Percentiles rank a stretch among this genome's conserved stretches.
These are phyloP conservation scores for Anagyrus pseudococci DNA, from an alignment of 2,888 invertebrate species.

Conservation along the genomic window DNA sequence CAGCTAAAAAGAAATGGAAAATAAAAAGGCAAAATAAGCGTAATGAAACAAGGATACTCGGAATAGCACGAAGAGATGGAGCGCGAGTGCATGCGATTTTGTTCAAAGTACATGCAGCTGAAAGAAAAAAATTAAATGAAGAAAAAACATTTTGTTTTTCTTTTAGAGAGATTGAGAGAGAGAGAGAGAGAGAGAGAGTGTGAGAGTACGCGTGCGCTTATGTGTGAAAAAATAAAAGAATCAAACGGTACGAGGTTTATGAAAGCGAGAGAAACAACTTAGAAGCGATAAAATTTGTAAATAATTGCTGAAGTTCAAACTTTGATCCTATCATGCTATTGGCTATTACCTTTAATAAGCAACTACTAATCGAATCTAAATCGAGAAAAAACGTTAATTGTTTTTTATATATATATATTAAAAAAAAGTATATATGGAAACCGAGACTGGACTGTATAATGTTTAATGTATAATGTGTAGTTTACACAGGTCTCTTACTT, in stretches of 20 bases:
- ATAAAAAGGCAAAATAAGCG: slow-evolving; percentile 14
- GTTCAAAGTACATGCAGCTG: no score
- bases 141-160: slow-evolving; percentile 33
- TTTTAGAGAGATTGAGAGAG: slow-evolving; percentile 27
- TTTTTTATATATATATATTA: slow-evolving; percentile 53
- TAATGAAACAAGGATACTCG: slow-evolving; percentile 13
- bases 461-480: slow-evolving; percentile 38
- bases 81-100: slow-evolving; percentile 36
- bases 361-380: slow-evolving; percentile 52
- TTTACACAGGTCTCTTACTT: slow-evolving; percentile 35
- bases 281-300: slow-evolving; percentile 49
- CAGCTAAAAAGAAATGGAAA: slow-evolving; percentile 19
- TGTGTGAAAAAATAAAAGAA: slow-evolving; percentile 15
- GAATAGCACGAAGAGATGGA: slow-evolving; percentile 25
- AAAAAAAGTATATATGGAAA: slow-evolving; percentile 40
- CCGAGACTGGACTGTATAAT: slow-evolving; percentile 48
- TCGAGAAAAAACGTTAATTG: slow-evolving; percentile 49
- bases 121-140: slow-evolving; percentile 18
- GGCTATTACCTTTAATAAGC: slow-evolving; percentile 49
- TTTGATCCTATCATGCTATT: slow-evolving; percentile 58
- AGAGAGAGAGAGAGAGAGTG: slow-evolving; percentile 25
- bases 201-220: slow-evolving; percentile 26
- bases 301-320: slow-evolving; percentile 59
- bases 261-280: slow-evolving; percentile 32
- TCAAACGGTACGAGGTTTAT: slow-evolving; percentile 32